phyloP scores from a whole-genome alignment of 53 echinoderm and acorn worm species.

The Holothuria scabra region DNA sequence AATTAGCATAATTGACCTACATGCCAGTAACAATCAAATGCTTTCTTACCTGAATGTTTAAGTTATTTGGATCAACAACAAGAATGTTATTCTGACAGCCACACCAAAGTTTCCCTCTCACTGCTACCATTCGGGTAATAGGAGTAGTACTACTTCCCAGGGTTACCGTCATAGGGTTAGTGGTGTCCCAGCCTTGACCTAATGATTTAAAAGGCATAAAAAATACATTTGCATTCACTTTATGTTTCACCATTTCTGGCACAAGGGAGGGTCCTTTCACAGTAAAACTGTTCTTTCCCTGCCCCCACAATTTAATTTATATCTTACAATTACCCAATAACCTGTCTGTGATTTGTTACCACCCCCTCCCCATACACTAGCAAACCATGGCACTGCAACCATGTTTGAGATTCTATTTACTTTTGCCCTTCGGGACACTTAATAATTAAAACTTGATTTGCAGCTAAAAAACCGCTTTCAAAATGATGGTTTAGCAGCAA shows the following conservation, averaged over 20 bases:
- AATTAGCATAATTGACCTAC: too few species aligned
- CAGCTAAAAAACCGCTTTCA: too few species aligned
- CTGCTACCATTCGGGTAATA: conserved; percentile 87
- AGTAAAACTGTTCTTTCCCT: background rate
- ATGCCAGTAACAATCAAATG: too few species aligned
- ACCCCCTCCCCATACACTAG: too few species aligned
- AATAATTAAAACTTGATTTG: too few species aligned
- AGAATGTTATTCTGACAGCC: conserved; percentile 95
- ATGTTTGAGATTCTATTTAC: too few species aligned
- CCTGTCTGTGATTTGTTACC: background rate
- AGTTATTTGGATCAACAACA: conserved; percentile 85
- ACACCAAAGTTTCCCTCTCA: conserved; percentile 88
- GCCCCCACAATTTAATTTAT: background rate
- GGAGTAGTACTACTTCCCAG: conserved; percentile 91
- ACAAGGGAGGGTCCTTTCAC: background rate
- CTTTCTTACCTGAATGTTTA: conserved; percentile 85
- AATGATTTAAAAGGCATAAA: background rate
- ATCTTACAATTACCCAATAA: background rate
- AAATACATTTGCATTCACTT: background rate
- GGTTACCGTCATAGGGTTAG: conserved; percentile 86
- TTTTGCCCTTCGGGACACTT: too few species aligned
- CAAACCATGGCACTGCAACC: too few species aligned
- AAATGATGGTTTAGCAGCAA: too few species aligned
- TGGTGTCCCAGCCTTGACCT: conserved; percentile 97
- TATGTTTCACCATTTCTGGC: background rate